phyloP scores from a whole-genome alignment of 2,888 invertebrate species.

The Chaitophorus viminalis region DNA sequence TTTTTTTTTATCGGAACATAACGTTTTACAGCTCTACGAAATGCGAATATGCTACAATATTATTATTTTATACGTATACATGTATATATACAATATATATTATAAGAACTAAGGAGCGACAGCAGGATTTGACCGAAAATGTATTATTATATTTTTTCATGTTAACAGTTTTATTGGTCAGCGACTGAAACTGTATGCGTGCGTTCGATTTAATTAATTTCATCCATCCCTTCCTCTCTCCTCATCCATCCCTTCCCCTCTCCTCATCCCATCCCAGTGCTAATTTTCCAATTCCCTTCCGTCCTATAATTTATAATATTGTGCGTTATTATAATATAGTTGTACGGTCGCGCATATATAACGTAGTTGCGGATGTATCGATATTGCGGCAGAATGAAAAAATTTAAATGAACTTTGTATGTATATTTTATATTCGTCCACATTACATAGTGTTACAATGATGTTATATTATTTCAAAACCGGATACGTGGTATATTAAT shows the following conservation, averaged over 20 bases:
- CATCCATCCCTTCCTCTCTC: not conserved
- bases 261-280: too few relatives aligned
- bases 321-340: not conserved
- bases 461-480: not conserved
- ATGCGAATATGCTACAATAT: not conserved
- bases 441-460: not conserved
- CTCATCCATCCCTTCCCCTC: too few relatives aligned
- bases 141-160: not conserved
- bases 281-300: too few relatives aligned
- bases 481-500: not conserved
- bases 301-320: not conserved
- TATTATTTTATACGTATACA: not conserved
- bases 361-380: not conserved
- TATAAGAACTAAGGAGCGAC: not conserved
- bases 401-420: not conserved
- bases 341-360: not conserved
- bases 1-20: too few relatives aligned
- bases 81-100: too few relatives aligned
- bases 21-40: not conserved
- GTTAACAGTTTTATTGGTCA: not conserved
- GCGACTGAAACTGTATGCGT: not conserved
- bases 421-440: not conserved
- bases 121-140: not conserved
- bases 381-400: not conserved
- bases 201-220: not conserved